Evolutionary conservation across 2,113 vertebrate genomes (phyloP).

Genomic region (Oncorhynchus tshawytscha): DNA sequence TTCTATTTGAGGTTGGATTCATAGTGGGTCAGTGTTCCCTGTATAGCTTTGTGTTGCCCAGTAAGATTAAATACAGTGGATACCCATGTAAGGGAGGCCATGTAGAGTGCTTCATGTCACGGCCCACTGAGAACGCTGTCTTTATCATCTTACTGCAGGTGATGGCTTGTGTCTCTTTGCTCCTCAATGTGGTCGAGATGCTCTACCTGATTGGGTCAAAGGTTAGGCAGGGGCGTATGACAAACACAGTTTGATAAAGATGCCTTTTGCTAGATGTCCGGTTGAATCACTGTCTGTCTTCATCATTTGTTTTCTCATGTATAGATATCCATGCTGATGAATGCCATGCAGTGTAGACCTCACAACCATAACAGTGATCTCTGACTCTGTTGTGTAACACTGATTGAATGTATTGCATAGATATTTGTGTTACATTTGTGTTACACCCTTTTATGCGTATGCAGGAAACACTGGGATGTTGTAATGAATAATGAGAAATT

Average conservation of each 20-base stretch:
- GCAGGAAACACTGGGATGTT: too few relatives aligned
- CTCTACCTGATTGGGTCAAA: slow-evolving; percentile 77
- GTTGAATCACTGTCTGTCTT: background rate
- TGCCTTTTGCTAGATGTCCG: background rate
- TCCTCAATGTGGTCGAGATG: slow-evolving; percentile 83
- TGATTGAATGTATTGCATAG: too few relatives aligned
- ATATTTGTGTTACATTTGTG: too few relatives aligned
- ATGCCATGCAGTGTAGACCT: background rate
- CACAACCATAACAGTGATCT: too few relatives aligned
- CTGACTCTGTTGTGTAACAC: too few relatives aligned
- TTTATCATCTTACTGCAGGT: slow-evolving; percentile 86
- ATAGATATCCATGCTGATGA: background rate
- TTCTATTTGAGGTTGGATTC: slow-evolving; percentile 86
- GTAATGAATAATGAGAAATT: too few relatives aligned
- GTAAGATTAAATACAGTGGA: slow-evolving; percentile 69
- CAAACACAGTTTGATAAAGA: background rate
- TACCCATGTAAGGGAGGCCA: slow-evolving; percentile 73
- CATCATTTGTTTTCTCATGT: background rate
- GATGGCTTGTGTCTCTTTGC: slow-evolving; percentile 78
- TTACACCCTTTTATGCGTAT: too few relatives aligned
- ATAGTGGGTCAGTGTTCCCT: slow-evolving; percentile 81
- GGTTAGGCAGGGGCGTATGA: slow-evolving; percentile 10
- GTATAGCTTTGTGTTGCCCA: slow-evolving; percentile 79
- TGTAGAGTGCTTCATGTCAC: slow-evolving; percentile 85
- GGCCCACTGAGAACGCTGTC: slow-evolving; percentile 77